Percentiles rank a stretch among this genome's conserved stretches.
Conservation (phyloP, 2,113 vertebrate genomes). For the Pantherophis guttatus region DNA sequence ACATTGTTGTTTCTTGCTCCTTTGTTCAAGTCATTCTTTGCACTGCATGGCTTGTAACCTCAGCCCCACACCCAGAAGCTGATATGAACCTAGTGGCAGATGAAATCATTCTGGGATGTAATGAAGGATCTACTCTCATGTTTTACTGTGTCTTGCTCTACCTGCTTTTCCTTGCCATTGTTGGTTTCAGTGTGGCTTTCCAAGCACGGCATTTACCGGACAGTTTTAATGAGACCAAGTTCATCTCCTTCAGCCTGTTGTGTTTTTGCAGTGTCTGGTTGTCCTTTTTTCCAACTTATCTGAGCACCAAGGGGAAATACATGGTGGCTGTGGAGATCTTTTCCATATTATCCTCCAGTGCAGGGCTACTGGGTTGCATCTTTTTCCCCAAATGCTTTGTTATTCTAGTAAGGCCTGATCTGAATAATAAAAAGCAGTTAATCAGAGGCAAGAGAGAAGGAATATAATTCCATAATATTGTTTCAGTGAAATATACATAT, state of each 20-base stretch:
- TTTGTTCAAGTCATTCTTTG: not conserved
- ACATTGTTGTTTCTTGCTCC: not conserved
- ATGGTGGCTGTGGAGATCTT: not conserved
- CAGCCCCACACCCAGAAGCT: not conserved
- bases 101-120: not conserved
- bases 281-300: not conserved
- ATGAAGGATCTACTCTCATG: not conserved
- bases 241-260: not conserved
- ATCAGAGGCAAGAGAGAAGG: not conserved
- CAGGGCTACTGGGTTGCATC: not conserved
- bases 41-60: not conserved
- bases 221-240: not conserved
- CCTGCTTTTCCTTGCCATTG: not conserved
- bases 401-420: not conserved
- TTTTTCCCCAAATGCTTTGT: not conserved
- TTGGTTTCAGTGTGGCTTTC: not conserved
- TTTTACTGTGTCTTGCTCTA: not conserved
- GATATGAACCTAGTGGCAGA: not conserved
- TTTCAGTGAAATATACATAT: not conserved
- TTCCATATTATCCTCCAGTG: not conserved
- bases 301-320: not conserved
- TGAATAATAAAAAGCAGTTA: not conserved
- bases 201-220: not conserved
- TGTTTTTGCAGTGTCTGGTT: not conserved
- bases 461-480: not conserved